A percentile compares a stretch with the other conserved stretches of the same genome.
Evolutionary conservation across 2,113 vertebrate genomes (phyloP).

Genomic region (Mesitornis unicolor): DNA sequence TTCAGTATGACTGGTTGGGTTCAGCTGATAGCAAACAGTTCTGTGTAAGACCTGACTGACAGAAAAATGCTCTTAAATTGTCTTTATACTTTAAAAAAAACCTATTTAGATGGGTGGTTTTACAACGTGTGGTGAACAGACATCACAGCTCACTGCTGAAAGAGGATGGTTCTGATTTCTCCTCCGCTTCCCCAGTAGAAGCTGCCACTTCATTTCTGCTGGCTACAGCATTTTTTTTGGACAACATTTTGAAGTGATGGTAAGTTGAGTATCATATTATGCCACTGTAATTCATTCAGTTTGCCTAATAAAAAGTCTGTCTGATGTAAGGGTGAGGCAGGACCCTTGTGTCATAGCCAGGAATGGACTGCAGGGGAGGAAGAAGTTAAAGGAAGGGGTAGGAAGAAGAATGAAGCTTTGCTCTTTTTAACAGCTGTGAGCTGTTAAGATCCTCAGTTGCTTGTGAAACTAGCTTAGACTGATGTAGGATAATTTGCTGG

Average conservation of each 20-base stretch:
- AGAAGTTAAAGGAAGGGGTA: not conserved
- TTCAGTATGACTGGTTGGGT: not conserved
- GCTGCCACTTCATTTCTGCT: not conserved
- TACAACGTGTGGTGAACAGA: not conserved
- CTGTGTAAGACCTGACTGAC: not conserved
- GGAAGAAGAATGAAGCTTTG: not conserved
- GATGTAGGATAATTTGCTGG: not conserved
- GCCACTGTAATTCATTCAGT: not conserved
- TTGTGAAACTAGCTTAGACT: not conserved
- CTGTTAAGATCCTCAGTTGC: not conserved
- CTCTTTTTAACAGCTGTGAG: not conserved
- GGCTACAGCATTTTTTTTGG: not conserved
- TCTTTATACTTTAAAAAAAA: not conserved
- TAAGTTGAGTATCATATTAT: not conserved
- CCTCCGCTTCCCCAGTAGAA: not conserved
- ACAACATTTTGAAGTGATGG: not conserved
- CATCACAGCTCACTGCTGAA: not conserved
- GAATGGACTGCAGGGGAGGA: not conserved
- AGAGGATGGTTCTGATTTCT: not conserved
- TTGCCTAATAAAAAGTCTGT: not conserved
- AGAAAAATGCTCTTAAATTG: not conserved
- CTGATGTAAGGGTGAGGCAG: not conserved
- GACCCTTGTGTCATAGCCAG: not conserved
- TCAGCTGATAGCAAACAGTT: not conserved
- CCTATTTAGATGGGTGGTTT: not conserved